Base-by-base conservation (phyloP, 2,888 invertebrate genomes). In the Pilophorus perplexus region DNA sequence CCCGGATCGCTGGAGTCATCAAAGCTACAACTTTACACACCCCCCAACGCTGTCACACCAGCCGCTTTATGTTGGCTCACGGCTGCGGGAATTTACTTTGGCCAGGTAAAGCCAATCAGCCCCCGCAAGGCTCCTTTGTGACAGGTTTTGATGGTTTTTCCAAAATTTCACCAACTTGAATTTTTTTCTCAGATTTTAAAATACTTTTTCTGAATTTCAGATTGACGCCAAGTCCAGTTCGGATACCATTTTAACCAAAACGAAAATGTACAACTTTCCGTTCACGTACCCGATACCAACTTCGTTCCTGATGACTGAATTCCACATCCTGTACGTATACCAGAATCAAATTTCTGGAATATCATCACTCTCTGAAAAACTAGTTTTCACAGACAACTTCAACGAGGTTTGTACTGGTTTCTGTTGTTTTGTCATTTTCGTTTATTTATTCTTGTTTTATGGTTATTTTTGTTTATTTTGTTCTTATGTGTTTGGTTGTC, bases 61-160 rank as follows among this genome's bases (percentile, higher is more conserved):
- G 87, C 85, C 74, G 83, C 85, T 2, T 90, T 93, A 80, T 92
- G 89, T 0, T 95, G 94, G 94, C 80, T 94, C 73, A 90, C 89
- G 16, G 90, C 88, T 72, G 85, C 86, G 23, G 93, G 92, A 6
- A 84, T 95, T 71, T 85, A 87, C 72, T 86, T 85, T 78, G 89
- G 89, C 40, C 84, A 88, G 81, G 90, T 92, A 76, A 74, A 12
- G n/a, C n/a, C n/a, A n/a, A n/a, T n/a, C n/a, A n/a, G n/a, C n/a
- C n/a, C n/a, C n/a, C n/a, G n/a, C n/a, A n/a, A n/a, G n/a, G n/a
- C 37, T 44, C n/a, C n/a, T n/a, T n/a, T n/a, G n/a, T n/a, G n/a
- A n/a, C n/a, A n/a, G n/a, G n/a, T n/a, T n/a, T n/a, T n/a, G n/a
- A n/a, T n/a, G n/a, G n/a, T n/a, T n/a, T n/a, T n/a, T n/a, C n/a